Base-by-base conservation (phyloP, 2,888 invertebrate species). In the Cryptocheilus praepositus region DNA sequence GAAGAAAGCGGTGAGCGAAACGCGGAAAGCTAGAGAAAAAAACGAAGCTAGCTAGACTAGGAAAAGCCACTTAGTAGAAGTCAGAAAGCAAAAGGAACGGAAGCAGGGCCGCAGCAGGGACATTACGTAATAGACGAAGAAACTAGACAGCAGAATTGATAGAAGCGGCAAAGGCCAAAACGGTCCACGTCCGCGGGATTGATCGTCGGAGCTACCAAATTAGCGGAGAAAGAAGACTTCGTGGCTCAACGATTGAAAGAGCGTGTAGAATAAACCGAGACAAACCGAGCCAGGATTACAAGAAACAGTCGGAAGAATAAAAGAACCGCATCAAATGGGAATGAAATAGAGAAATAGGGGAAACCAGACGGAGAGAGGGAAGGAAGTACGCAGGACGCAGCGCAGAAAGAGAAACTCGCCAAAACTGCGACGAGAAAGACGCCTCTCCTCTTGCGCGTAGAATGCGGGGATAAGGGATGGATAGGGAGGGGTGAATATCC, bases 221-320 rank as follows among this genome's bases (percentile, higher is more conserved):
- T 4, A 36, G 36, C 51, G 63, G 57, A 65, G 54, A 53, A 45
- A 65, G 58, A 11, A 36, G 5, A 25, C 25, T 25, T 3, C 25
- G 25, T 25, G 25, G 25, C 25, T 3, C 25, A 5, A 25, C 25
- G 25, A 25, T 25, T 36, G 36, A 36, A 11, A 36, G 36, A 36
- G 13, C 11, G 36, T 11, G 36, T 11, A 7, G 1, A 36, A 36
- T 7, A 36, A 11, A 36, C 3, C 4, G 36, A 11, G 36, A 36
- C 36, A 36, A 11, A 2, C 36, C 36, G 36, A 36, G 4, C 36
- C 36, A 25, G 55, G 45, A 45, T 60, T 43, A 44, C 13, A 52
- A n/a, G 53, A 18, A 51, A 21, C 28, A 16, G 18, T 43, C 36
- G 28, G 21, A 15, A 28, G 54, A 62, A 28, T 13, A 11, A 45